A percentile compares a stretch with the other conserved stretches of the same genome.
These are phyloP conservation scores for Acronicta leporina DNA, from an alignment of 2,888 invertebrate genomes.

Conservation along the genomic window DNA sequence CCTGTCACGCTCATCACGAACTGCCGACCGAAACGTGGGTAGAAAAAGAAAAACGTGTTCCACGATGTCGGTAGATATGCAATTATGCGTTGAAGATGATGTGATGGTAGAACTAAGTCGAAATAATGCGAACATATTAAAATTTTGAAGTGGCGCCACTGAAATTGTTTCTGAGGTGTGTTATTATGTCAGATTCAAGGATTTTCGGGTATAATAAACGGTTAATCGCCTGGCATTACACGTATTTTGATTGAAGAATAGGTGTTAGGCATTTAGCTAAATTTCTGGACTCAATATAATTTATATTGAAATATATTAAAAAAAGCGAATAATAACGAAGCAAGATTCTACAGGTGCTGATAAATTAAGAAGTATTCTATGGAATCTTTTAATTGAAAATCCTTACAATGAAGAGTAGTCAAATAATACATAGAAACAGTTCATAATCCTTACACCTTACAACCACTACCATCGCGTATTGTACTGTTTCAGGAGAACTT, in stretches of 20 bases:
- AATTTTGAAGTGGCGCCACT: background rate
- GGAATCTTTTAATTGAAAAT: too few relatives aligned
- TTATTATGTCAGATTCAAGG: background rate
- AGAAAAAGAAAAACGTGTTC: slow-evolving; percentile 40
- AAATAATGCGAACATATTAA: slow-evolving; percentile 31
- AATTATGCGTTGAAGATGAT: slow-evolving; percentile 31
- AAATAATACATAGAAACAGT: too few relatives aligned
- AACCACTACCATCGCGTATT: too few relatives aligned
- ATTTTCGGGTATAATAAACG: background rate
- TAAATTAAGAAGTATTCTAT: too few relatives aligned
- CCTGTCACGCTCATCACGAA: slow-evolving; percentile 51
- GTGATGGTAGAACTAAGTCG: slow-evolving; percentile 24
- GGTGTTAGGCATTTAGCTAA: background rate
- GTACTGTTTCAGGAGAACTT: too few relatives aligned
- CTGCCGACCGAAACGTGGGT: slow-evolving; percentile 20
- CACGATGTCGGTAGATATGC: slow-evolving; percentile 21
- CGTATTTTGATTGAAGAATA: background rate
- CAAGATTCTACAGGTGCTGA: too few relatives aligned
- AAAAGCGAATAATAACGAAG: too few relatives aligned
- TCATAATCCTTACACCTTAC: too few relatives aligned
- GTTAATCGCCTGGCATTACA: background rate
- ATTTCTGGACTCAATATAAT: too few relatives aligned
- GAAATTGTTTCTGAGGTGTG: slow-evolving; percentile 5
- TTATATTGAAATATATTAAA: too few relatives aligned
- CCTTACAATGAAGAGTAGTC: too few relatives aligned